Evolutionary conservation across 2,888 invertebrate genomes (phyloP).

Genomic region (Leucoma salicis): DNA sequence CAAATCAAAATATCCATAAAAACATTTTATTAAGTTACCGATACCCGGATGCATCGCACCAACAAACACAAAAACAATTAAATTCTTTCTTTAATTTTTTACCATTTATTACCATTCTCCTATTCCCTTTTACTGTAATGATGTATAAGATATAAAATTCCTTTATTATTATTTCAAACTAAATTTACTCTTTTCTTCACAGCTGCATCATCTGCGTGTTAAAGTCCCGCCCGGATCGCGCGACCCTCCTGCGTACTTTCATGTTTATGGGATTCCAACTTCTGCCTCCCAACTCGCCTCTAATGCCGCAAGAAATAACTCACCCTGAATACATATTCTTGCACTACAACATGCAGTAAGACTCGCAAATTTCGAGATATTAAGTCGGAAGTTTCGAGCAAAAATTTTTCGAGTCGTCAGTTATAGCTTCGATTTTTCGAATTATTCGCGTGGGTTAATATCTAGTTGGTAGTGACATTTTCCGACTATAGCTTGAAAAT

Average conservation of each 20-base stretch:
- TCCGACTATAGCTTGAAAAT: constrained; percentile 12
- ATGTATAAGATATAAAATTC: too few species aligned
- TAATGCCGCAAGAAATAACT: constrained; percentile 75
- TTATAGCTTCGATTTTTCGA: constrained; percentile 6
- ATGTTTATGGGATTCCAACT: constrained; percentile 98
- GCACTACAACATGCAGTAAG: constrained; percentile 74
- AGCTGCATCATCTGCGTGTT: constrained; percentile 87
- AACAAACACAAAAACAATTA: too few species aligned
- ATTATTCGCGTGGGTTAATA: constrained; percentile 2
- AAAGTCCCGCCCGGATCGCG: constrained; percentile 92
- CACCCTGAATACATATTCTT: constrained; percentile 81
- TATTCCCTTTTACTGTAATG: too few species aligned
- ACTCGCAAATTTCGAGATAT: constrained; percentile 24
- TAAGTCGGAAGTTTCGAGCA: constrained; percentile 22
- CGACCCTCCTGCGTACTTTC: constrained; percentile 95
- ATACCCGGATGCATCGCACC: too few species aligned
- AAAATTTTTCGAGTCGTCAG: constrained; percentile 17
- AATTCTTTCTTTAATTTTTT: too few species aligned
- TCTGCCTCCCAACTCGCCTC: constrained; percentile 89
- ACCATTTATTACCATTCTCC: background rate
- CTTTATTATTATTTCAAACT: background rate
- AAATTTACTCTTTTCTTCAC: constrained; percentile 17
- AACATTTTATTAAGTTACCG: too few species aligned
- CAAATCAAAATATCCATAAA: too few species aligned
- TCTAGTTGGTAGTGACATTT: constrained; percentile 3